Evolutionary conservation across 2,888 invertebrate genomes (phyloP), one percentile per base, ranked within the genome.

Genomic region (Caenorhabditis japonica): DNA sequence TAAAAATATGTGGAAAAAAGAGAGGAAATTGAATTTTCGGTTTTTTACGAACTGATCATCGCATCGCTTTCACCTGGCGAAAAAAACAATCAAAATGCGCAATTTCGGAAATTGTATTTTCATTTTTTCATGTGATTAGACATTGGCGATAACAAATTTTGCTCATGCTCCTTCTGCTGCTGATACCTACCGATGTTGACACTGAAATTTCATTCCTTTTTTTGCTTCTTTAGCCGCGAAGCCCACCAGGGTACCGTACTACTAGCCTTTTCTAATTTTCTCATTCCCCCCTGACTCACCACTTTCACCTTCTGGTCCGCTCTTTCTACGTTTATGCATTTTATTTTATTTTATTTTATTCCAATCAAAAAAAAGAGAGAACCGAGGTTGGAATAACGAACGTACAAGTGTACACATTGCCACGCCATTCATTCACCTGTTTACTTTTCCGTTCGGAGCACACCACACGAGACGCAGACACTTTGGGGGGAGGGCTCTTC

Each of bases 61-160:
- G n/a, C n/a, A 36, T 19, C 58, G 17, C 33, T 41, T 64, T 56
- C 66, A 66, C 66, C 66, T 66, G 66, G 15, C 19, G 21, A 23
- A 55, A 56, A 66, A 66, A 66, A 66, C 66, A 66, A 66, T 66
- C 56, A 51, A 66, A 66, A 66, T 56, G 66, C 66, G 56, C 66
- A 49, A 66, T 66, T 66, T 66, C 66, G 66, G 66, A 66, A 66
- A 66, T 66, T 66, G 66, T 66, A 66, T 66, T 56, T 66, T 56
- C 66, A 56, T 66, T 56, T 66, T 56, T 66, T 56, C 66, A 56
- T 66, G 49, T 56, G 66, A 56, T 66, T 66, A 51, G 47, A 19
- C 19, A 43, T 19, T 19, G 21, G 25, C 53, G 39, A 62, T 62
- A 62, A 62, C 62, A 62, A 62, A n/a, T n/a, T 52, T 47, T 46